Base-by-base conservation (phyloP, 2,888 invertebrate genomes). In the Chironomus riparius region DNA sequence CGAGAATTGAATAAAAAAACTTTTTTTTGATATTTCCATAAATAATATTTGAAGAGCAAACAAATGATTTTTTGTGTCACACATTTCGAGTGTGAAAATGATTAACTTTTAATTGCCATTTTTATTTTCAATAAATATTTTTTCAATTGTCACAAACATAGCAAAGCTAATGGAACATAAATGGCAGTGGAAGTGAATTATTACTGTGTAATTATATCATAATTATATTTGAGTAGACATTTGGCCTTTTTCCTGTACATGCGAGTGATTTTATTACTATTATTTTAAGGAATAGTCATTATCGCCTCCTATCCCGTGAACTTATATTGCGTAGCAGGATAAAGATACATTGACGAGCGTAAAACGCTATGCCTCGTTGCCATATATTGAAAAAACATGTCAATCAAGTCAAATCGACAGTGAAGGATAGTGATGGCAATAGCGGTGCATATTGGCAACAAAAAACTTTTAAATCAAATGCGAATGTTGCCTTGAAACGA, bases 391-490 rank as follows among this genome's bases (percentile, higher is more conserved):
- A 74, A 76, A 77, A 77, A 76, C 70, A 73, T 24, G 62, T 48
- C 79, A 78, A 78, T 78, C 78, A 77, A 78, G 77, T 77, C 77
- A 77, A 77, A 77, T 77, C 73, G 77, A 78, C 76, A 78, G 47
- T 70, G 72, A 70, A 74, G 74, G 48, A 74, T 47, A 74, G 62
- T 47, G n/a, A 22, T 62, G 22, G 22, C 61, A 62, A 50, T 18
- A 68, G 68, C 62, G 38, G 28, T 69, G 72, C 77, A 77, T 76
- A 70, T 78, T 79, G 78, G 78, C 79, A 79, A 78, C 77, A 77
- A 76, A 79, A 78, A 78, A 74, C 77, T 68, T 77, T 47, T 70
- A 47, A 72, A 18, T 50, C 61, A 15, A 61, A 28, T 62, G 56
- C 56, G 7, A 68, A 61, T 50, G 70, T 76, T 65, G 70, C 68